A percentile compares a stretch with the other conserved stretches of the same genome.
Evolutionary conservation across 2,113 vertebrate species (phyloP).

Genomic region (Acrocephalus arundinaceus): DNA sequence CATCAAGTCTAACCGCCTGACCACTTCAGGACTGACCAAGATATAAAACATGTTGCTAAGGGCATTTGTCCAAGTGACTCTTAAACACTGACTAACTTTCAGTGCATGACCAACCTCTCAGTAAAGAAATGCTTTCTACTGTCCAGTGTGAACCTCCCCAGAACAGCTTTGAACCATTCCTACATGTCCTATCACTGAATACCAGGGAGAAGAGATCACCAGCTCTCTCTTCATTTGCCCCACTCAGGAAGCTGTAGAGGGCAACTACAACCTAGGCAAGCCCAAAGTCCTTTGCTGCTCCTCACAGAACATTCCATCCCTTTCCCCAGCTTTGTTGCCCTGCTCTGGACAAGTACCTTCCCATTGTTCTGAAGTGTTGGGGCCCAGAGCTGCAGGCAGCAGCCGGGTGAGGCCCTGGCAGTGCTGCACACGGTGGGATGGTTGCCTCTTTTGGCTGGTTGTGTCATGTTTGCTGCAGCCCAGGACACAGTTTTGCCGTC

Average conservation of each 20-base stretch:
- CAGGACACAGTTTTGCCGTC: background rate
- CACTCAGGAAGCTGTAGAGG: background rate
- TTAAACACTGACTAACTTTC: background rate
- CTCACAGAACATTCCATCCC: background rate
- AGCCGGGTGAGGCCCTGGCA: background rate
- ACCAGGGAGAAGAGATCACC: background rate
- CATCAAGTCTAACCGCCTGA: background rate
- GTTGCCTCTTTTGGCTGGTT: accelerated
- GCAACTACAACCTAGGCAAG: background rate
- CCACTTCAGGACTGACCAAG: background rate
- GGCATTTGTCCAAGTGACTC: background rate
- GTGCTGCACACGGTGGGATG: background rate
- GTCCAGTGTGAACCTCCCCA: background rate
- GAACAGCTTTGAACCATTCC: background rate
- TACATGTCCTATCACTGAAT: accelerated
- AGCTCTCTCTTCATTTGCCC: background rate
- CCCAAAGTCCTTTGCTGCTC: background rate
- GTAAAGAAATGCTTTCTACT: background rate
- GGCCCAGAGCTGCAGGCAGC: background rate
- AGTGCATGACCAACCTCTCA: background rate
- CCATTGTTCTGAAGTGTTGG: background rate
- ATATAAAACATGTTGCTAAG: background rate
- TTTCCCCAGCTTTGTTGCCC: background rate
- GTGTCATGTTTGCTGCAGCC: background rate
- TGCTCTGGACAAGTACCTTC: background rate